A percentile compares a stretch with the other conserved stretches of the same genome.
Conservation (phyloP, 2,888 invertebrate genomes). For the Buathra laborator region DNA sequence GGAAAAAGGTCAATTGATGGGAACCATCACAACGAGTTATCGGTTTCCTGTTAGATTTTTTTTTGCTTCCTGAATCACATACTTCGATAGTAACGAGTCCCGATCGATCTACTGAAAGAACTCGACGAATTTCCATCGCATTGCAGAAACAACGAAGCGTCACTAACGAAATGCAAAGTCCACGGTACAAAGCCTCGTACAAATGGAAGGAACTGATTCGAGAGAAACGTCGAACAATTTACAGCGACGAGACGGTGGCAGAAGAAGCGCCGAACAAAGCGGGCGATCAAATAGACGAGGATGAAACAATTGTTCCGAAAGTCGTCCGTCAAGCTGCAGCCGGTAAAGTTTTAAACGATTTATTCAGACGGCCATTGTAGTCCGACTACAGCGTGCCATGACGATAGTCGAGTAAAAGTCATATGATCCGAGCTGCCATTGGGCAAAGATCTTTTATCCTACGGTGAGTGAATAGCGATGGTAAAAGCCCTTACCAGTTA, state of each 20-base stretch:
- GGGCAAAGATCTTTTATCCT: background rate
- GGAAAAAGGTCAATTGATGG: slow-evolving; percentile 36
- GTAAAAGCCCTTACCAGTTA: background rate
- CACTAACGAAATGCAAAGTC: slow-evolving; percentile 10
- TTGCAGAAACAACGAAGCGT: slow-evolving; percentile 39
- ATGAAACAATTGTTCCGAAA: background rate
- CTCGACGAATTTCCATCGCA: slow-evolving; percentile 12
- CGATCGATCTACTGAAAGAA: background rate
- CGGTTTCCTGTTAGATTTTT: slow-evolving; percentile 39
- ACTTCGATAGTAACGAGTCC: background rate
- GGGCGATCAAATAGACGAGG: background rate
- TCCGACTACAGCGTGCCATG: background rate
- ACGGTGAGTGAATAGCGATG: background rate
- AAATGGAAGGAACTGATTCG: slow-evolving; percentile 31
- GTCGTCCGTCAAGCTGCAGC: background rate
- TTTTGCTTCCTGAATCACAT: background rate
- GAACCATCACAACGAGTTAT: slow-evolving; percentile 16
- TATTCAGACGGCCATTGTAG: background rate
- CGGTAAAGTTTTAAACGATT: slow-evolving; percentile 20
- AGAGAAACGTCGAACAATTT: slow-evolving; percentile 39
- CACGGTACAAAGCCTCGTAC: background rate
- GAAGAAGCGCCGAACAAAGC: background rate
- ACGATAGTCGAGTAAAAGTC: background rate
- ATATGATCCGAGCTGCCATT: background rate
- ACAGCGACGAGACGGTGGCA: slow-evolving; percentile 27